Evolutionary conservation across 37 sponge, comb jelly and placozoan genomes (phyloP).

Genomic region (Oscarella lobularis): DNA sequence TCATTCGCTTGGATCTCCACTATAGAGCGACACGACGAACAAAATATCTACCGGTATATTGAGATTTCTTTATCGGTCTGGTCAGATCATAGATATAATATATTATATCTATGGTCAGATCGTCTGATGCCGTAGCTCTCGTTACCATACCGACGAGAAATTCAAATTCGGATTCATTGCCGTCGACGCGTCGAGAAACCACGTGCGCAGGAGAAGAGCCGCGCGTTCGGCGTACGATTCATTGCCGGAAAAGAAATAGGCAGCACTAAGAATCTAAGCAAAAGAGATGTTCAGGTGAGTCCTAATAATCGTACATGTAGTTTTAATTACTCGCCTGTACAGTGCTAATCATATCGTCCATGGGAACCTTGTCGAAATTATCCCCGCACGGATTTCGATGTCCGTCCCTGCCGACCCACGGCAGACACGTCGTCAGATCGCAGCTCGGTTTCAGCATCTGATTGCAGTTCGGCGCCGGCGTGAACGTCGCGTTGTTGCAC

Average conservation of each 20-base stretch:
- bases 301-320: not conserved
- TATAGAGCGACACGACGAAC: conserved; percentile 29
- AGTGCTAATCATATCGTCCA: not conserved
- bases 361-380: not conserved
- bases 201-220: not conserved
- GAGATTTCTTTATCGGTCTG: conserved; percentile 35
- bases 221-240: conserved; percentile 4
- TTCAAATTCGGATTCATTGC: conserved; percentile 2
- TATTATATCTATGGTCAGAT: conserved; percentile 28
- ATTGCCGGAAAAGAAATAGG: conserved; percentile 7
- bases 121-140: conserved; percentile 48
- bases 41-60: conserved; percentile 7
- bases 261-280: not conserved
- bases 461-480: not conserved
- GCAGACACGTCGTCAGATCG: not conserved
- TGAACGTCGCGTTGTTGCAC: not conserved
- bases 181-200: conserved; percentile 1
- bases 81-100: too few relatives aligned
- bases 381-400: not conserved
- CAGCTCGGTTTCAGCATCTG: too few relatives aligned
- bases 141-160: conserved; percentile 44
- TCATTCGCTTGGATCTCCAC: conserved; percentile 50
- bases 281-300: not conserved
- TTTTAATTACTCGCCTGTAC: not conserved
- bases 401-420: not conserved